Base-by-base conservation (phyloP, 64 coral and sea anemone genomes). In the Porites australiensis region DNA sequence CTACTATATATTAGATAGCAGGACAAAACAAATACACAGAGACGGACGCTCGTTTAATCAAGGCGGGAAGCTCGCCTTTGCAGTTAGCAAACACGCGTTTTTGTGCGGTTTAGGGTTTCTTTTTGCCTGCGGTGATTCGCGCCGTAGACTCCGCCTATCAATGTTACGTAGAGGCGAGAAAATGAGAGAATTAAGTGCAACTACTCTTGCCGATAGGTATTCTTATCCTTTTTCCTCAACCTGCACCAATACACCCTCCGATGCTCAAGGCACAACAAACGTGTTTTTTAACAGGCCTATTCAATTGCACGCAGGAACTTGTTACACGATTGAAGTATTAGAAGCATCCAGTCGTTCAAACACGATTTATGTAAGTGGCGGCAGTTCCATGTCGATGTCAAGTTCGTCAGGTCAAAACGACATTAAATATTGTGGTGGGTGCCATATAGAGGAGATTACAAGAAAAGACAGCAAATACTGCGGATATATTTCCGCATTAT, bases 281-380 rank as follows among this genome's bases (percentile, higher is more conserved):
- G 54, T 79, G 2, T 43, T 79, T 59, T 79, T 79, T 14, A 59
- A 79, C 53, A 79, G 77, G 20, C 77, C 77, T 59, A 13, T 79
- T 59, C 5, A 13, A 3, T 8, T 79, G 21, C 13, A 9, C 0
- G 21, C 21, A 43, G 43, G 44, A 13, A 59, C 53, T 60, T 79
- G 77, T 23, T 59, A 79, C 19, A 79, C 77, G 8, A 43, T 79
- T 43, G 22, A 79, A 79, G n/a, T 70, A 5, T 6, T 22, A 21
- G 21, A n/a, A 22, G 16, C 8, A n/a, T 70, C 20, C 16, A 70
- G 66, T 27, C n/a, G 5, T 70, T 70, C 66, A 2, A 2, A 23
- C 0, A 4, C 21, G 8, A 2, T 20, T 27, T 23, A 5, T 21
- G 66, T 70, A 70, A 37, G 7, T 7, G 27, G 27, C 10, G 19